Base-by-base conservation (phyloP, 2,888 invertebrate species). In the Omphaloscelis lunosa region DNA sequence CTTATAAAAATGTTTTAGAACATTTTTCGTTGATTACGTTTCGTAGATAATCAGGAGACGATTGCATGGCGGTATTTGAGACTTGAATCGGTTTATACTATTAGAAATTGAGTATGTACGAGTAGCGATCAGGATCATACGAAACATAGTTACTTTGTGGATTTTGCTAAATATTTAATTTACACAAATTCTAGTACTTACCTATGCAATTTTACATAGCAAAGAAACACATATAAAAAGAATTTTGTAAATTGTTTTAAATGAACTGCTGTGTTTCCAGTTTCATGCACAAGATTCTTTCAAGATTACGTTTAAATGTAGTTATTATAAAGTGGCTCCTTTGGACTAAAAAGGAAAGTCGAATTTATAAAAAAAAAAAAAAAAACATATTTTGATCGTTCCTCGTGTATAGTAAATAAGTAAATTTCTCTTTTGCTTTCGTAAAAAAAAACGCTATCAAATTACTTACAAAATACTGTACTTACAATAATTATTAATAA, bases 1-100 rank as follows among this genome's bases (percentile, higher is more conserved):
- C 95, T 95, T 96, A 89, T 92, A 90, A 93, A 79, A 93, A 93
- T 93, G 91, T 94, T 91, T 91, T 94, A 94, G 94, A 93, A 90
- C 90, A 92, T 93, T 92, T 94, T 94, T 93, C 92, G 90, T 93
- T 94, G 88, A 90, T 92, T 93, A 89, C 91, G 89, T 95, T 94
- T 86, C 65, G 93, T 95, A 95, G 94, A 93, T 88, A 84, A 89
- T 82, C 79, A 85, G 88, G 87, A 88, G 90, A 90, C 89, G 86
- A 91, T 89, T 95, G 95, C 95, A 95, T 95, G 95, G 90, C 87
- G 89, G 89, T 87, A 88, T 90, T 91, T 88, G 81, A 80, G 85
- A 90, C 86, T 81, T 89, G 85, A 89, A 87, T 89, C 88, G 88
- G 88, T 90, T 89, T 88, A 81, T 88, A 85, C 80, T 80, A 77